Evolutionary conservation across 2,113 vertebrate genomes (phyloP).

Genomic region (Agapornis roseicollis): DNA sequence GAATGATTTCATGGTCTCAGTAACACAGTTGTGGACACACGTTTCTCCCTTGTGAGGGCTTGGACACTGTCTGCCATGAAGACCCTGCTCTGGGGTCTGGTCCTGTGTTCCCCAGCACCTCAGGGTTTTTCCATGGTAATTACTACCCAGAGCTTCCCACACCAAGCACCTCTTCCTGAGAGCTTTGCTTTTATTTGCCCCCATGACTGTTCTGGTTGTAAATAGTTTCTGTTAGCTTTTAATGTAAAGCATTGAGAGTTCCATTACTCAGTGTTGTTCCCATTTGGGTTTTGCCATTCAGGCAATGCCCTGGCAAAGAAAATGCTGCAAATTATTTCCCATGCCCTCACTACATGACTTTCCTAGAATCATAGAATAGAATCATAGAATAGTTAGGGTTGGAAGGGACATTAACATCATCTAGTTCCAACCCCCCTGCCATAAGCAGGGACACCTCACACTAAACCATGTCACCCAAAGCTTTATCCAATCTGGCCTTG

Average conservation of each 20-base stretch:
- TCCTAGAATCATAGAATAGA: too few relatives aligned
- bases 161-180: background rate
- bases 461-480: too few relatives aligned
- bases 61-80: background rate
- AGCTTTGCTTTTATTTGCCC: background rate
- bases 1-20: background rate
- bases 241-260: background rate
- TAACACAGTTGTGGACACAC: background rate
- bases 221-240: background rate
- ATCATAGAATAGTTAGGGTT: too few relatives aligned
- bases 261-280: rapidly evolving
- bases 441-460: too few relatives aligned
- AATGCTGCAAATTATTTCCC: background rate
- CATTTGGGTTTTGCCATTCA: background rate
- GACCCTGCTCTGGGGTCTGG: background rate
- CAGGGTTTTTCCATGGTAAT: background rate
- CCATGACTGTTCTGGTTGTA: background rate
- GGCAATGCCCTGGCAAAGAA: background rate
- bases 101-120: background rate
- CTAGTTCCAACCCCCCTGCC: too few relatives aligned
- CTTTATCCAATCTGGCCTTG: too few relatives aligned
- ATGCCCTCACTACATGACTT: background rate
- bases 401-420: too few relatives aligned
- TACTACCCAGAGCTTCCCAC: background rate
- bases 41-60: background rate